Base-by-base conservation (phyloP, 2,113 vertebrate species). In the Larimichthys polyactis region DNA sequence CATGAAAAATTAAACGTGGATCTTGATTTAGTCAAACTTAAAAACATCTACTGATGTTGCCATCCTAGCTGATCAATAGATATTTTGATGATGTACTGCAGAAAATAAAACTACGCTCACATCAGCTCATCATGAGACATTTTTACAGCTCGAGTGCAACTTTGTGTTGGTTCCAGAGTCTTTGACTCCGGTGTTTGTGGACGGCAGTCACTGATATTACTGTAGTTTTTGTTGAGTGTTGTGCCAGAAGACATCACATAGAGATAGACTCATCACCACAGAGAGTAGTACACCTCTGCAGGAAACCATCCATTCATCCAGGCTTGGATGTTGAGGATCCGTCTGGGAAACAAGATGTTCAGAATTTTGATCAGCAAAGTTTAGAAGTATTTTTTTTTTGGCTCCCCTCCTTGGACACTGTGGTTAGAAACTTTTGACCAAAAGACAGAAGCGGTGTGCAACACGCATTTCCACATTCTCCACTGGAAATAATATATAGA, bases 211-310 rank as follows among this genome's bases (percentile, higher is more conserved):
- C 55, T 36, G 59, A 55, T 79, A n/a, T 51, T 44, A 20, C 22
- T n/a, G 43, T 52, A 16, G 20, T 81, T 55, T 86, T 86, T 75
- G 60, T 72, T 55, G 54, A 75, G 81, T 17, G 62, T 15, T 46
- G 29, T 51, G 65, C 6, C 70, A 11, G 9, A 79, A 62, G 75
- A 76, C 58, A 51, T 71, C 81, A 44, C 36, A 71, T 27, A 27
- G 27, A 27, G 27, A 27, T 27, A 27, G 27, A 32, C 46, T 43
- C 7, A 14, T 14, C 44, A 46, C 44, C 76, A 66, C 27, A 63
- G 48, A 68, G 27, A 63, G 27, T 16, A 19, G n/a, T 27, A 11
- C 55, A 49, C 62, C 9, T 71, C 8, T 27, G 59, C 15, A 57
- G 48, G 11, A 52, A 72, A 69, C 19, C 9, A 1, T 36, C 46